Evolutionary conservation across 1,140 invertebrate species (phyloP).

Genomic region (Reticulitermes speratus): DNA sequence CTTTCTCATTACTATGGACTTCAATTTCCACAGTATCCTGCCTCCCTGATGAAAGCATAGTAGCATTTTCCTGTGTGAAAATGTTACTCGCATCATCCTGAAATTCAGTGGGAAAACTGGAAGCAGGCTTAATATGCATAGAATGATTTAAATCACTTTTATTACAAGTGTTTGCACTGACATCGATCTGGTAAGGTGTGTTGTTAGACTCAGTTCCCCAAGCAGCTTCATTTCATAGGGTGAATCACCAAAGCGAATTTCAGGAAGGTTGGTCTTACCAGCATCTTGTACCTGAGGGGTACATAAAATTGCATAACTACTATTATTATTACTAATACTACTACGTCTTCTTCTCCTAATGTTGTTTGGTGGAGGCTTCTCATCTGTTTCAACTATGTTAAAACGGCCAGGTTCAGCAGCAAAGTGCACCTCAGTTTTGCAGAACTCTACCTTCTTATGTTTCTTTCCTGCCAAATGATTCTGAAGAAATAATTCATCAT

Average conservation of each 20-base stretch:
- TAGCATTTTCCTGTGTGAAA: constrained; percentile 25
- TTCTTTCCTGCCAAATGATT: constrained; percentile 42
- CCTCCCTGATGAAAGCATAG: neutral
- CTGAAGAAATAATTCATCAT: constrained; percentile 32
- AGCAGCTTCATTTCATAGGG: constrained; percentile 51
- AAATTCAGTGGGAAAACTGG: neutral
- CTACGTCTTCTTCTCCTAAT: constrained; percentile 61
- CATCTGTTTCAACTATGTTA: constrained; percentile 83
- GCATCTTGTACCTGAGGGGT: constrained; percentile 36
- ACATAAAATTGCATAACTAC: too few species aligned
- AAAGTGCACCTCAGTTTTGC: constrained; percentile 83
- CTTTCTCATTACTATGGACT: neutral
- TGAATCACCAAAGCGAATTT: constrained; percentile 55
- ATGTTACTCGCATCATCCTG: neutral
- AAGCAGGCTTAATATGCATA: neutral
- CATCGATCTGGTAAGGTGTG: neutral
- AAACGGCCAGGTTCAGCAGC: constrained; percentile 78
- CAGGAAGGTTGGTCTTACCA: constrained; percentile 45
- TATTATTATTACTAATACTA: neutral
- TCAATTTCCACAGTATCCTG: neutral
- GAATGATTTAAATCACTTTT: neutral
- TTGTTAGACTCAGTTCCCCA: constrained; percentile 30
- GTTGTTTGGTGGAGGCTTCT: constrained; percentile 77
- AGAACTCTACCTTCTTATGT: constrained; percentile 77
- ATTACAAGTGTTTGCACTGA: neutral